Base-by-base conservation (phyloP, 2,113 vertebrate genomes). In the Microcebus murinus region DNA sequence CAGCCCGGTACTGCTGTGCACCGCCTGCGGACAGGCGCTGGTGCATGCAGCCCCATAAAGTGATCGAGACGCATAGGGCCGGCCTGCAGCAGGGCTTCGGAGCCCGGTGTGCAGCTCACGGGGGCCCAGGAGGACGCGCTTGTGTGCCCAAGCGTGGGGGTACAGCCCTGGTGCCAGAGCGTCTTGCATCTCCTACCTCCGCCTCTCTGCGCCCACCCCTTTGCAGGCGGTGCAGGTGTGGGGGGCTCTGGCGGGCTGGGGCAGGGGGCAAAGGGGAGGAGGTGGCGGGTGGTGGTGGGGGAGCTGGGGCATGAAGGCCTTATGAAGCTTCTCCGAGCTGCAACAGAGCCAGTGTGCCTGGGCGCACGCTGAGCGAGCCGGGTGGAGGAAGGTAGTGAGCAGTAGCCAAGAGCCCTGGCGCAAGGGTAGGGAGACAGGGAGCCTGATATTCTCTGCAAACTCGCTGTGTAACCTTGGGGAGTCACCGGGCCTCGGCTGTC, bases 151-250 rank as follows among this genome's bases (percentile, higher is more conserved):
- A 29, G 85, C 36, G 74, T 87, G 3, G 80, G 0, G 71, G 34
- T 67, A 59, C 76, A 31, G 97, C 94, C 92, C 13, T 1, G 76
- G 36, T 0, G 52, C 70, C 76, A n/a, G 52, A 14, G 8, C 27
- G 52, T 52, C 85, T 61, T 97, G 97, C 87, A 95, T 91, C 95
- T 87, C n/a, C 52, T 27, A 34, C 42, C 21, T 50, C 31, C 5
- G 36, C 39, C 21, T 27, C 48, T 39, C 42, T 25, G 68, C 2
- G 0, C 20, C n/a, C 42, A 9, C 2, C 18, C 74, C 12, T 27
- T 48, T 14, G 87, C 52, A 50, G 55, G 85, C 52, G 90, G 85
- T 17, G 55, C 59, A 3, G 36, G 73, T 68, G 68, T 65, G 6
- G 74, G 10, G 87, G 65, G 15, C 59, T 65, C 61, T 34, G 57